Conservation (phyloP, 2,113 vertebrate species). For the Scalopus aquaticus region DNA sequence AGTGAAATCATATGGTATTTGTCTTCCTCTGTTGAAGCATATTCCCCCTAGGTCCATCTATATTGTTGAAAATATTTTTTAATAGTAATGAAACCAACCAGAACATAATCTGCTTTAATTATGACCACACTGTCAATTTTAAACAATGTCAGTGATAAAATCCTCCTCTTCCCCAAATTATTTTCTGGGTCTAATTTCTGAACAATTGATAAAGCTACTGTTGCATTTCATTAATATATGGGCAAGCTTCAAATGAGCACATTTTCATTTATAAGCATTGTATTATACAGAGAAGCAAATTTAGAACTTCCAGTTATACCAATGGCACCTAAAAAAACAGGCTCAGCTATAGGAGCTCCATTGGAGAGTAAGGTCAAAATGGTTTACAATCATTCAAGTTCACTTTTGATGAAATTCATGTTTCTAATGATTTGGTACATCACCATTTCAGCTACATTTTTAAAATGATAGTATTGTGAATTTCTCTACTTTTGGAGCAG, state of each 20-base stretch:
- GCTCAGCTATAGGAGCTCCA: not conserved
- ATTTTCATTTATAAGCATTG: not conserved
- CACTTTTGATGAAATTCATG: not conserved
- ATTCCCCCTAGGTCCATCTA: no score
- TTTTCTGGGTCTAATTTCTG: not conserved
- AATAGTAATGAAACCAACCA: not conserved
- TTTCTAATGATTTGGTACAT: not conserved
- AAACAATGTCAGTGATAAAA: not conserved
- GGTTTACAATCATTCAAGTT: conserved; percentile 21
- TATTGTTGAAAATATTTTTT: no score
- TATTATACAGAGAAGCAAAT: not conserved
- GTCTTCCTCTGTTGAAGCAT: no score
- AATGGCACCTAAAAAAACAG: not conserved
- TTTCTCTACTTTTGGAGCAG: not conserved
- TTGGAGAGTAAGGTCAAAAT: not conserved
- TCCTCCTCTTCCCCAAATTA: not conserved
- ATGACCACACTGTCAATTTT: not conserved
- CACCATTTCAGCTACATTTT: conserved; percentile 17
- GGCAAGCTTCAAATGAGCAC: not conserved
- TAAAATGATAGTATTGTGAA: not conserved
- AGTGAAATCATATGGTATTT: no score
- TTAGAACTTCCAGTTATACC: not conserved
- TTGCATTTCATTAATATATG: not conserved
- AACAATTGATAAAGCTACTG: not conserved
- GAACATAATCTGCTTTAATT: not conserved